Conservation (phyloP, 2,797 vertebrate genomes). For the Tragelaphus eurycerus region DNA sequence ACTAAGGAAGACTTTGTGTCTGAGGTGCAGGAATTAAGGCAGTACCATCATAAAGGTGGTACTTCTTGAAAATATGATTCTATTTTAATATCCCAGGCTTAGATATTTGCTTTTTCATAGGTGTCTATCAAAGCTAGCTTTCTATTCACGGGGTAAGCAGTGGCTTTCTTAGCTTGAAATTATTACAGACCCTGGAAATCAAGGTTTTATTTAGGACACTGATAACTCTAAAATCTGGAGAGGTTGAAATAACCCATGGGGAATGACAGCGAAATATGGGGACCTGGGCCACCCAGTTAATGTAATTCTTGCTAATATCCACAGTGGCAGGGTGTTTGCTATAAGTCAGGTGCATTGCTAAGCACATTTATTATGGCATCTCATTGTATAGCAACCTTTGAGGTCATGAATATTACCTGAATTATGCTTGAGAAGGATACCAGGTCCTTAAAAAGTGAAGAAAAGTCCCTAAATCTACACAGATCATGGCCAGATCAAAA, state of each 20-base stretch:
- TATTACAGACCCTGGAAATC: background rate
- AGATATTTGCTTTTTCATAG: background rate
- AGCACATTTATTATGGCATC: background rate
- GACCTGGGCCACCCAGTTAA: background rate
- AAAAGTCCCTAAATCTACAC: background rate
- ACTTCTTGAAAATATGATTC: background rate
- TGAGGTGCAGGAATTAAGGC: background rate
- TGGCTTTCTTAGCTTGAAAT: slow-evolving; percentile 19
- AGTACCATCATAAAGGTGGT: background rate
- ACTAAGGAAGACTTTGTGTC: background rate
- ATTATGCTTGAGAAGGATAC: background rate
- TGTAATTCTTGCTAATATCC: background rate
- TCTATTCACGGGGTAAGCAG: background rate
- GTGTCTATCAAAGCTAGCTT: slow-evolving; percentile 6
- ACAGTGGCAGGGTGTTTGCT: background rate
- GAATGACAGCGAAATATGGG: background rate
- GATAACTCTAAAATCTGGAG: background rate
- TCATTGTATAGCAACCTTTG: background rate
- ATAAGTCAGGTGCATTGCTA: background rate
- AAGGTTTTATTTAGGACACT: background rate
- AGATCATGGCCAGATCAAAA: background rate
- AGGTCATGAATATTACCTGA: background rate
- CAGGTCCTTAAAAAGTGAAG: background rate
- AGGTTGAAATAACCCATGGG: background rate
- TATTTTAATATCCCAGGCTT: background rate